Evolutionary conservation across 2,888 invertebrate species (phyloP).

Genomic region (Ornithoptera alexandrae): DNA sequence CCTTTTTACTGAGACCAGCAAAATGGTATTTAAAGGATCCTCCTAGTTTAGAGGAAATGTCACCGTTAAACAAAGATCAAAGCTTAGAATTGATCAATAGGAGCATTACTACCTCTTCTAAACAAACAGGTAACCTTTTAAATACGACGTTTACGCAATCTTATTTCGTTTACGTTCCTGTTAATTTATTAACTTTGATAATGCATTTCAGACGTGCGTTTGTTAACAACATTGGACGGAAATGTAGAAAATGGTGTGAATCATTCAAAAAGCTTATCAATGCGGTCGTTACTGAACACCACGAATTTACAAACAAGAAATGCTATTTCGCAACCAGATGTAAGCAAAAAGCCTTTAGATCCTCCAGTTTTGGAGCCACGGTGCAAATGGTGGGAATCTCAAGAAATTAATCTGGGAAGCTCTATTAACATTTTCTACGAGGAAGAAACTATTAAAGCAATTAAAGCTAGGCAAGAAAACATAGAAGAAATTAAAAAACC

Average conservation of each 20-base stretch:
- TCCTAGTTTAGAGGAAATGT: slow-evolving; percentile 53
- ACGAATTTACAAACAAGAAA: slow-evolving; percentile 58
- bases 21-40: slow-evolving; percentile 82
- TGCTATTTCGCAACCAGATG: slow-evolving; percentile 68
- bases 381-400: slow-evolving; percentile 80
- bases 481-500: slow-evolving; percentile 40
- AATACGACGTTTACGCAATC: not conserved
- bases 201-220: slow-evolving; percentile 48
- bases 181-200: not conserved
- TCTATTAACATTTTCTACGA: slow-evolving; percentile 80
- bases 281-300: slow-evolving; percentile 58
- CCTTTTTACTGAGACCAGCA: slow-evolving; percentile 82
- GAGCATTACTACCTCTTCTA: slow-evolving; percentile 50
- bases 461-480: slow-evolving; percentile 40
- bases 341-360: slow-evolving; percentile 53
- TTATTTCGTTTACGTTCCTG: not conserved
- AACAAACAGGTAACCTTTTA: slow-evolving; percentile 49
- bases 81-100: slow-evolving; percentile 56
- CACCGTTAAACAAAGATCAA: slow-evolving; percentile 56
- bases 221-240: slow-evolving; percentile 46
- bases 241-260: slow-evolving; percentile 47
- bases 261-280: slow-evolving; percentile 61
- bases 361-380: slow-evolving; percentile 50
- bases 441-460: slow-evolving; percentile 44
- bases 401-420: slow-evolving; percentile 81